Evolutionary conservation across 2,888 invertebrate genomes (phyloP).

Genomic region (Cataglyphis rosenhaueri): DNA sequence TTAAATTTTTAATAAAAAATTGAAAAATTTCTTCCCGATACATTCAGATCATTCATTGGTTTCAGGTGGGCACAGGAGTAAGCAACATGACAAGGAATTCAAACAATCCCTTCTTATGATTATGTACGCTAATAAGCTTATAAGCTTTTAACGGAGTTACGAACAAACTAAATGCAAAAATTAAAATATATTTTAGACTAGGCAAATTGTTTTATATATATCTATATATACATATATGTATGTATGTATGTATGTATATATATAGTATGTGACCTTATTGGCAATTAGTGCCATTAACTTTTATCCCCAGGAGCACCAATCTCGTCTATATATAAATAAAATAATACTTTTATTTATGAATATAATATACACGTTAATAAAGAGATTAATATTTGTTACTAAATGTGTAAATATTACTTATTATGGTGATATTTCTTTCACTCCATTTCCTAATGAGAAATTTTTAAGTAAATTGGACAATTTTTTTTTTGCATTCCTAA

Average conservation of each 20-base stretch:
- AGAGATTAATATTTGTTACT: conserved; percentile 85
- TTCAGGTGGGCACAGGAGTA: conserved; percentile 82
- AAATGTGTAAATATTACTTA: conserved; percentile 65
- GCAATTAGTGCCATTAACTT: conserved; percentile 83
- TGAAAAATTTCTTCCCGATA: neutral
- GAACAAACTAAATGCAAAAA: conserved; percentile 80
- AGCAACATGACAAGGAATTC: conserved; percentile 85
- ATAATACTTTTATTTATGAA: conserved; percentile 84
- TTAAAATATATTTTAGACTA: conserved; percentile 81
- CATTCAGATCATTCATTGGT: conserved; percentile 8
- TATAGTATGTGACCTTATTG: conserved; percentile 80
- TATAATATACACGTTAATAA: conserved; percentile 83
- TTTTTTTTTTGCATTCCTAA: neutral
- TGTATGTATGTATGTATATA: conserved; percentile 22
- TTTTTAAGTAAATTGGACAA: neutral
- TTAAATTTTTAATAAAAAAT: neutral
- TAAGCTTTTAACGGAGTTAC: conserved; percentile 76
- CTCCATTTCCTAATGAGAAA: conserved; percentile 4
- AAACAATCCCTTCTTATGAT: conserved; percentile 89
- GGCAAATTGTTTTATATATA: conserved; percentile 73
- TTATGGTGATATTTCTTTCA: conserved; percentile 6
- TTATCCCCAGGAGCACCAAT: conserved; percentile 80
- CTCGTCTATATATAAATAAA: conserved; percentile 77
- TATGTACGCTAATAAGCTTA: conserved; percentile 61
- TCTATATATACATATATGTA: neutral